Percentiles rank a stretch among this genome's conserved stretches.
These are phyloP conservation scores for Carassius auratus DNA, from an alignment of 2,113 vertebrate genomes.

Conservation along the genomic window DNA sequence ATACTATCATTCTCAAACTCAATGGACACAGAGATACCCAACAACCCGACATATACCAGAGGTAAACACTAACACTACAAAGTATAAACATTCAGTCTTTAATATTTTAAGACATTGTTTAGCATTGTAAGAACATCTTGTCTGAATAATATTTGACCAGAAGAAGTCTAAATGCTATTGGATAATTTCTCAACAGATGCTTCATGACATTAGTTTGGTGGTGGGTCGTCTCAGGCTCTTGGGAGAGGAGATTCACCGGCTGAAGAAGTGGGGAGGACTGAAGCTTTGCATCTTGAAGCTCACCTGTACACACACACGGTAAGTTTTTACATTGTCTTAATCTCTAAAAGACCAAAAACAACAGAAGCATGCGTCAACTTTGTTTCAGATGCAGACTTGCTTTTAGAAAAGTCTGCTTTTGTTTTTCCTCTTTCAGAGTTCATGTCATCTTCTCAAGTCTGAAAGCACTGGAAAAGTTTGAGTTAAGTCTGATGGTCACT, in stretches of 20 bases:
- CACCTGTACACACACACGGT: constrained; percentile 68
- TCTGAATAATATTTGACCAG: background rate
- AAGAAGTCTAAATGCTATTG: background rate
- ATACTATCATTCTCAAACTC: constrained; percentile 54
- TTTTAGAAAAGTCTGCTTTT: background rate
- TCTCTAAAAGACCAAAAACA: background rate
- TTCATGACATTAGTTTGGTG: constrained; percentile 73
- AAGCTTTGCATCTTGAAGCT: constrained; percentile 69
- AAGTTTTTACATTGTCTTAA: background rate
- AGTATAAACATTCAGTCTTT: background rate
- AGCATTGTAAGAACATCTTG: too few species aligned
- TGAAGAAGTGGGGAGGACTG: constrained; percentile 71
- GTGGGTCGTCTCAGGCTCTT: constrained; percentile 74
- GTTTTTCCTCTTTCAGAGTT: constrained; percentile 59
- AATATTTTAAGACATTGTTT: background rate
- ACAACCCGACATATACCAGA: constrained; percentile 64
- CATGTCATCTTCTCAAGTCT: constrained; percentile 72
- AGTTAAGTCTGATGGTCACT: constrained; percentile 65
- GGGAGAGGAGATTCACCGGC: constrained; percentile 73
- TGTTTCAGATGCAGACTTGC: background rate
- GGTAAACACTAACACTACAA: constrained; percentile 54
- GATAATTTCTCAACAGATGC: constrained; percentile 65
- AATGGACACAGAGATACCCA: constrained; percentile 70
- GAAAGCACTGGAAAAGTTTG: constrained; percentile 69
- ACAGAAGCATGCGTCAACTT: background rate